Conservation (phyloP, 2,888 invertebrate genomes). For the Cacoxenus indagator region DNA sequence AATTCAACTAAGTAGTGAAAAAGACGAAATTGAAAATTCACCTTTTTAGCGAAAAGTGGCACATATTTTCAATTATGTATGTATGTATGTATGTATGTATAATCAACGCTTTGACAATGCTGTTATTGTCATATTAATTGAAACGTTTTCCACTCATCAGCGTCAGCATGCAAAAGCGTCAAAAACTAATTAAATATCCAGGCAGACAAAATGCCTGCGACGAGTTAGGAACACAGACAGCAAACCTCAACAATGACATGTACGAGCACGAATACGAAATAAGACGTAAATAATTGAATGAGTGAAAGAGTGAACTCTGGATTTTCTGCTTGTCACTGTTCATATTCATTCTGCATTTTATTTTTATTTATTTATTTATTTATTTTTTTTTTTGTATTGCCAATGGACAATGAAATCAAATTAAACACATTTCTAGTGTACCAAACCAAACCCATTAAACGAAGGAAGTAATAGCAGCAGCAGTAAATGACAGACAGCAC, state of each 20-base stretch:
- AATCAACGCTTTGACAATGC: slow-evolving; percentile 14
- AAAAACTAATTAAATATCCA: slow-evolving; percentile 59
- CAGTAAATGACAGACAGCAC: too few relatives aligned
- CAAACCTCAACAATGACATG: not conserved
- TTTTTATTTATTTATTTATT: slow-evolving; percentile 11
- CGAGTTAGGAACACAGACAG: not conserved
- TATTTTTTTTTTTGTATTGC: slow-evolving; percentile 32
- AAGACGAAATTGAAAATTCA: not conserved
- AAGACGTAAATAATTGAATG: slow-evolving; percentile 38
- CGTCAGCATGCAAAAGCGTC: slow-evolving; percentile 40
- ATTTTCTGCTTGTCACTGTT: slow-evolving; percentile 22
- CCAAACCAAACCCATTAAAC: slow-evolving; percentile 56
- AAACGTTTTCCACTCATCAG: slow-evolving; percentile 12
- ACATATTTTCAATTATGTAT: too few relatives aligned
- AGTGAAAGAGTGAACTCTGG: slow-evolving; percentile 39
- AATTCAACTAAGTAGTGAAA: not conserved
- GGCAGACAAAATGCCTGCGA: slow-evolving; percentile 33
- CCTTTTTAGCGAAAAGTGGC: not conserved
- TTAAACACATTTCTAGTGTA: slow-evolving; percentile 58
- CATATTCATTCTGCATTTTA: slow-evolving; percentile 53
- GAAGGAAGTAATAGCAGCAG: not conserved
- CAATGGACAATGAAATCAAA: slow-evolving; percentile 60
- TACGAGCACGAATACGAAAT: not conserved
- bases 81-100: too few relatives aligned
- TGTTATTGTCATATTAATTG: slow-evolving; percentile 17